Evolutionary conservation across 2,797 vertebrate species (phyloP).

Genomic region (Crenichthys baileyi): DNA sequence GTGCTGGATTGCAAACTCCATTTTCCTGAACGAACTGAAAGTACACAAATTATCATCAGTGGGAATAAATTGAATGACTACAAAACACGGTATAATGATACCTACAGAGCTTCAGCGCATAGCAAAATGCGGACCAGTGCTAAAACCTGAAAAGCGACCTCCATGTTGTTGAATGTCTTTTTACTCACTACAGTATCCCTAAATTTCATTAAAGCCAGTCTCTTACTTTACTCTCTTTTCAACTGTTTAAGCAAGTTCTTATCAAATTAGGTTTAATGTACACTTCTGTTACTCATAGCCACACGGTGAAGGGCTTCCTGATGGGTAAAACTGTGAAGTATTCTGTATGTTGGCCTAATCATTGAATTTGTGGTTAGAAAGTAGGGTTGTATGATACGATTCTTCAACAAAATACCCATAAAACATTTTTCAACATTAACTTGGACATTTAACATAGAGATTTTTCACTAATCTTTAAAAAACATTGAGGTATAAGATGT

Average conservation of each 20-base stretch:
- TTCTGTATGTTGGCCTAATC: slow-evolving; percentile 8
- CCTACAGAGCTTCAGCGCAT: slow-evolving; percentile 58
- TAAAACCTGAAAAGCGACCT: slow-evolving; percentile 39
- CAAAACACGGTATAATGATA: background rate
- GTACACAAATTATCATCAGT: slow-evolving; percentile 9
- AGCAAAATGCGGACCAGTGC: slow-evolving; percentile 37
- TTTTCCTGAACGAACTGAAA: slow-evolving; percentile 62
- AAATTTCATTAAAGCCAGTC: background rate
- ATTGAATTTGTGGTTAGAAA: background rate
- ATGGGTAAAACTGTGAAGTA: background rate
- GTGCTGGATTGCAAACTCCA: slow-evolving; percentile 85
- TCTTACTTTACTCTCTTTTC: background rate
- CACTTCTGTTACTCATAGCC: slow-evolving; percentile 47
- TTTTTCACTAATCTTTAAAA: background rate
- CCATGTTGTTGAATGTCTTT: slow-evolving; percentile 45
- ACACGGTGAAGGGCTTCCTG: slow-evolving; percentile 12
- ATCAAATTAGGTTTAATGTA: slow-evolving; percentile 27
- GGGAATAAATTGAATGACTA: background rate
- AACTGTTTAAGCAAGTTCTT: slow-evolving; percentile 21
- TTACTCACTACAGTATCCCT: background rate
- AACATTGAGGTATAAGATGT: background rate
- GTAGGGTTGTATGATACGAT: background rate
- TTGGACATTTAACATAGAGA: background rate
- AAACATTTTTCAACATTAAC: background rate
- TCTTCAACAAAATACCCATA: background rate